Percentiles rank a stretch among this genome's conserved stretches.
Conservation (phyloP, 2,888 invertebrate genomes). For the Exephanes ischioxanthus region DNA sequence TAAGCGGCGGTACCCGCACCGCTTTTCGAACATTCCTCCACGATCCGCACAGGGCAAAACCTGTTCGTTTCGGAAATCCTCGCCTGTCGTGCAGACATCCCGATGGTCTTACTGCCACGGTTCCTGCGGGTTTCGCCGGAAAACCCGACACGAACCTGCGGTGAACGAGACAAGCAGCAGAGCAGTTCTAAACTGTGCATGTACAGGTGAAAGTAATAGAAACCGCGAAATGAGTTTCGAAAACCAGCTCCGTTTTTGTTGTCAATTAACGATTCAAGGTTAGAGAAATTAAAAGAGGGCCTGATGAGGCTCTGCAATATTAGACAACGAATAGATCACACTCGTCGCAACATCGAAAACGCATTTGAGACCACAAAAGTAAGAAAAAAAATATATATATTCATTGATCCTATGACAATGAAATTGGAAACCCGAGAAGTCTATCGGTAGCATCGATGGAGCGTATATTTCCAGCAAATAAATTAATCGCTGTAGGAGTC, state of each 20-base stretch:
- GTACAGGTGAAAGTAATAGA: conserved; percentile 40
- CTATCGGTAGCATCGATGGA: conserved; percentile 46
- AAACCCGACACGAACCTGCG: conserved; percentile 56
- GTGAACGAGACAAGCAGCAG: conserved; percentile 56
- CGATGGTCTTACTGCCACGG: conserved; percentile 21
- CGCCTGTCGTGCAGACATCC: conserved; percentile 35
- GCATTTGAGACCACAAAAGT: neutral
- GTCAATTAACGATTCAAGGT: neutral
- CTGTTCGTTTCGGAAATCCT: conserved; percentile 50
- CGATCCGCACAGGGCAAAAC: conserved; percentile 29
- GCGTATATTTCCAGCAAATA: conserved; percentile 62
- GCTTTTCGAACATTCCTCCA: conserved; percentile 45
- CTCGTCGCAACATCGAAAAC: neutral
- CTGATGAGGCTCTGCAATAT: too few species aligned
- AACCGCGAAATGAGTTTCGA: conserved; percentile 20
- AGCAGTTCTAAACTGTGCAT: conserved; percentile 55
- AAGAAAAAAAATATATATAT: conserved; percentile 2
- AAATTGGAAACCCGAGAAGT: conserved; percentile 21
- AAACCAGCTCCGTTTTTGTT: neutral
- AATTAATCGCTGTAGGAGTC: conserved; percentile 59
- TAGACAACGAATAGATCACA: too few species aligned
- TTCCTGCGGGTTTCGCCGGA: conserved; percentile 19
- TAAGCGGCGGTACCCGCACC: conserved; percentile 40
- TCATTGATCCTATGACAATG: conserved; percentile 18
- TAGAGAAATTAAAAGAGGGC: neutral